Evolutionary conservation across 2,888 invertebrate species (phyloP), one percentile per base, ranked within the genome.

Genomic region (Tromatobia lineatoria): DNA sequence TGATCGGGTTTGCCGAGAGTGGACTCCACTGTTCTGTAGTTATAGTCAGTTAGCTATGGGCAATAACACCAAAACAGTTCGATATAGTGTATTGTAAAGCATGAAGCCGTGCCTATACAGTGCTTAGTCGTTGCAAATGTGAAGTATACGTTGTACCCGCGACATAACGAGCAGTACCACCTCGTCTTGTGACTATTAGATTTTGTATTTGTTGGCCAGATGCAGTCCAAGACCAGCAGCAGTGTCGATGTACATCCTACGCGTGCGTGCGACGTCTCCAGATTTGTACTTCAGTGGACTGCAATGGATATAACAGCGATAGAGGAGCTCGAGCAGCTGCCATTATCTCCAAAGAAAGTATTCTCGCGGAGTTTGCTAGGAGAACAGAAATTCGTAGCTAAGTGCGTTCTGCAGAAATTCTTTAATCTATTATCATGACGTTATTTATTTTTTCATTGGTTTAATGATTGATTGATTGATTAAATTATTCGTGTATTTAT

Each of bases 311-410:
- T 23, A 57, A 57, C 54, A 73, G 64, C 80, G 80, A 76, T 76
- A 73, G 80, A 45, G 47, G 42, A 42, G 71, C 70, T 71, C 70
- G 20, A 80, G 38, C 34, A 67, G 73, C 82, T 86, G 79, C 84
- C 84, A 86, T 83, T 87, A 85, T 86, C 86, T 86, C 82, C 87
- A 81, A 87, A 84, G 82, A 83, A 82, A 84, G 86, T 82, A 87
- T 38, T 47, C 76, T 50, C 38, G 52, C 13, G 74, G 75, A 75
- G 52, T 70, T 64, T 8, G 45, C 76, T 34, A 57, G 47, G 20
- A 4, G 6, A 66, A n/a, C 59, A 25, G 15, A 71, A 61, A 59
- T n/a, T 50, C 34, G 47, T 45, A 25, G 64, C 45, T 15, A 38
- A 25, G 13, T 29, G 29, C 38, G 38, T 38, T 69, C 52, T 25